Percentiles rank a stretch among this genome's conserved stretches.
Conservation (phyloP, 2,888 invertebrate genomes). For the Leuctra nigra region DNA sequence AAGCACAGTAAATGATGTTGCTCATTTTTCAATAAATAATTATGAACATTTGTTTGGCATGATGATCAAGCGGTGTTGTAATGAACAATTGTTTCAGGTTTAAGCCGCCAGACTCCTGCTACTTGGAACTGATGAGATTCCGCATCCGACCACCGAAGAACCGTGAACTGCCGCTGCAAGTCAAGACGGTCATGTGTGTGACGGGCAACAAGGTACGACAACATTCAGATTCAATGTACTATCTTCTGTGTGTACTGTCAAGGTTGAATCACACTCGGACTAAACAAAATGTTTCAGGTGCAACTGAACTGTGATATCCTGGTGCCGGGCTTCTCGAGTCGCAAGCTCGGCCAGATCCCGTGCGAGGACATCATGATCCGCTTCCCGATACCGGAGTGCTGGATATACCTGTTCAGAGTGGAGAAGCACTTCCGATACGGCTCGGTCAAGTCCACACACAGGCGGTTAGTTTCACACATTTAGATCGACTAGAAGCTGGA, state of each 20-base stretch:
- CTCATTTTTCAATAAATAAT: too few species aligned
- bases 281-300: conserved; percentile 50
- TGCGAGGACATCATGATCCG: conserved; percentile 96
- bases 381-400: conserved; percentile 97
- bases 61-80: too few species aligned
- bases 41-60: too few species aligned
- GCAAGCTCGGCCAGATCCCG: conserved; percentile 91
- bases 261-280: neutral
- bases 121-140: conserved; percentile 94
- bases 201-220: conserved; percentile 67
- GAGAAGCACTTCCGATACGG: conserved; percentile 98
- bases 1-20: too few species aligned
- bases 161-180: conserved; percentile 92
- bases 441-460: conserved; percentile 90
- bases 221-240: neutral
- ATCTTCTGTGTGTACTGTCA: neutral
- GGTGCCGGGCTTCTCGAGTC: conserved; percentile 94
- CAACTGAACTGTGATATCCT: conserved; percentile 92
- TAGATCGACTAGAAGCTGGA: too few species aligned
- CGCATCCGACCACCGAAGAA: conserved; percentile 92
- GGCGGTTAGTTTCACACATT: conserved; percentile 41
- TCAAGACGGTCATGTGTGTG: conserved; percentile 84
- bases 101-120: conserved; percentile 95
- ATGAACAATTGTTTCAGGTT: conserved; percentile 53
- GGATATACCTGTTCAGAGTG: conserved; percentile 98